Evolutionary conservation across 1,140 invertebrate species (phyloP).

Genomic region (Saxidomus purpurata): DNA sequence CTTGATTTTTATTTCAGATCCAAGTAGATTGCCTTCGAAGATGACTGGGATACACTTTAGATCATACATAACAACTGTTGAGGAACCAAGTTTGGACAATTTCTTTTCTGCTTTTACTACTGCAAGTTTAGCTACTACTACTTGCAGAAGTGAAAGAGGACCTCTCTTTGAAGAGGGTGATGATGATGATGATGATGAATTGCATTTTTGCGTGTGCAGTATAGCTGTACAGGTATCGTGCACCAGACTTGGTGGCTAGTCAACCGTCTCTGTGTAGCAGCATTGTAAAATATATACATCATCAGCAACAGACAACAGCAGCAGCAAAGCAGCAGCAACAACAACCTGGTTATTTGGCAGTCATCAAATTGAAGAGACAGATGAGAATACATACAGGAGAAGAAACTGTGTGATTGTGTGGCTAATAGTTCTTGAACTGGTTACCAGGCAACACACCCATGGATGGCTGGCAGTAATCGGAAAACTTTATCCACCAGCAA

Average conservation of each 20-base stretch:
- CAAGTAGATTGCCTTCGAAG: slow-evolving; percentile 37
- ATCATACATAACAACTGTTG: background rate
- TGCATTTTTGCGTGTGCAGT: slow-evolving; percentile 54
- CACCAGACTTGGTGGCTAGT: slow-evolving; percentile 9
- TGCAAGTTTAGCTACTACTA: background rate
- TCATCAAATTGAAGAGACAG: slow-evolving; percentile 11
- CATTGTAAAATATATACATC: slow-evolving; percentile 17
- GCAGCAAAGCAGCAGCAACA: slow-evolving; percentile 42
- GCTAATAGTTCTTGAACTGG: background rate
- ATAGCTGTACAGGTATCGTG: slow-evolving; percentile 46
- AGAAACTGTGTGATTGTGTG: slow-evolving; percentile 5
- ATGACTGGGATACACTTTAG: slow-evolving; percentile 21
- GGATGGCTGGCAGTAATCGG: slow-evolving; percentile 34
- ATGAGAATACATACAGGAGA: background rate
- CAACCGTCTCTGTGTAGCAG: background rate
- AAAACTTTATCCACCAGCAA: slow-evolving; percentile 7
- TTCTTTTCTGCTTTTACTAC: background rate
- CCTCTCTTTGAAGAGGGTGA: slow-evolving; percentile 4
- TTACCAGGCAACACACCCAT: slow-evolving; percentile 30
- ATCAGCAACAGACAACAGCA: slow-evolving; percentile 32
- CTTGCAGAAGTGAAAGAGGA: background rate
- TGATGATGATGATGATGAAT: slow-evolving; percentile 56
- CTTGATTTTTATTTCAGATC: slow-evolving; percentile 24
- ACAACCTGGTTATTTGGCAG: slow-evolving; percentile 35
- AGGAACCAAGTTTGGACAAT: background rate